phyloP scores from a whole-genome alignment of 1,140 invertebrate genomes.

The Zelostemma sp. region DNA sequence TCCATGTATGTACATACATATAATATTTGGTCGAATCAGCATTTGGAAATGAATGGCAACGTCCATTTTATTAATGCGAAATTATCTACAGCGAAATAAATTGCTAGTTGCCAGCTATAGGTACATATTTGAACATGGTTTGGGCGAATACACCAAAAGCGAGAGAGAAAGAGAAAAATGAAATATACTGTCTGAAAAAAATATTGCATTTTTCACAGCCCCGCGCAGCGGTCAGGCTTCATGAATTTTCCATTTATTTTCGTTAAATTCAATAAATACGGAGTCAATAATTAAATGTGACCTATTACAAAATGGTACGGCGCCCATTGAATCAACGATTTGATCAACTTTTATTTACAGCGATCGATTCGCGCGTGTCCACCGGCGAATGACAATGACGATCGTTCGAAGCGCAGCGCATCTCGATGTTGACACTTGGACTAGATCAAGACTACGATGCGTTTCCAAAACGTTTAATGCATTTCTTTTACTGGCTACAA shows the following conservation, averaged over 20 bases:
- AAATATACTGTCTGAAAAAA: no score
- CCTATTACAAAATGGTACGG: conserved; percentile 52
- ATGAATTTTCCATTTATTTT: conserved; percentile 58
- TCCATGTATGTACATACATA: no score
- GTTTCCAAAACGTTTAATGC: conserved; percentile 39
- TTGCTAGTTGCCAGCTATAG: no score
- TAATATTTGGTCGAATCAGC: no score
- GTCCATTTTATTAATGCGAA: no score
- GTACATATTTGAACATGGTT: no score
- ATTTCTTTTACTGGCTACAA: conserved; percentile 19
- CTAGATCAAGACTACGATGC: conserved; percentile 58
- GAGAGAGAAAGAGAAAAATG: no score
- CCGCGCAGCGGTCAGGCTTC: conserved; percentile 16
- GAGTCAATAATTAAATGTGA: conserved; percentile 51
- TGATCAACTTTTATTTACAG: conserved; percentile 51
- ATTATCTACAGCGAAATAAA: no score
- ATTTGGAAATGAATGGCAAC: no score
- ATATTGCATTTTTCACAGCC: conserved; percentile 23
- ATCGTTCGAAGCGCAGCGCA: conserved; percentile 35
- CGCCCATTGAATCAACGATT: conserved; percentile 45
- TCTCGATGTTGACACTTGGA: conserved; percentile 50
- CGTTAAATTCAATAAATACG: conserved; percentile 60
- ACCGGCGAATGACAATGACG: conserved; percentile 33
- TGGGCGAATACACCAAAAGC: no score
- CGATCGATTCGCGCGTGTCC: conserved; percentile 36